Base-by-base conservation (phyloP, 1,140 invertebrate species). In the Carposina sasakii region DNA sequence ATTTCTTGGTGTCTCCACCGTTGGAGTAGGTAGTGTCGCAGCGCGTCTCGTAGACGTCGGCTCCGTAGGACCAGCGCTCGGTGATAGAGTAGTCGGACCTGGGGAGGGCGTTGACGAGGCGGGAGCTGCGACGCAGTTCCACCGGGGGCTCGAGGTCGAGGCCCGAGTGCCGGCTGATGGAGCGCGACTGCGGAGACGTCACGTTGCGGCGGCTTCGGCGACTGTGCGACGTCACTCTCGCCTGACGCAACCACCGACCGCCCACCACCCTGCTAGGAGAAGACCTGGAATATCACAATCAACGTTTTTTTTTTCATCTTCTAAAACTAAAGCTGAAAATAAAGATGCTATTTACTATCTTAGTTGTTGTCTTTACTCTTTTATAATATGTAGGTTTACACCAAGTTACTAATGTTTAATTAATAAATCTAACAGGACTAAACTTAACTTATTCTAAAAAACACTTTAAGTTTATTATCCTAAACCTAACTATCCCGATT, bases 261-360 rank as follows among this genome's bases (percentile, higher is more conserved):
- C 76, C 81, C 76, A 81, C 81, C 78, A 82, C 81, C 81, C 76
- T 82, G 76, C 81, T 81, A 74, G 78, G 81, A 84, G 81, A 84
- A 84, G 81, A 81, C 81, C 81, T 84, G 69, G 10, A 45, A 41
- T 28, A 12, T 28, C 33, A 52, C 48, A 30, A 41, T 19, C 16
- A 41, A 45, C 33, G 26, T 44, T 20, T 39, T 42, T 30, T 40
- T 16, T 12, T 42, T 42, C 24, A 30, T 22, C 36, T 33, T 39
- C 13, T 37, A 34, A 20, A 41, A n/a, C n/a, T n/a, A n/a, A n/a
- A n/a, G n/a, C n/a, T n/a, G n/a, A n/a, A n/a, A n/a, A n/a, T n/a
- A n/a, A n/a, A n/a, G n/a, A n/a, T n/a, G n/a, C n/a, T n/a, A n/a
- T n/a, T n/a, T n/a, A n/a, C n/a, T n/a, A n/a, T n/a, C n/a, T n/a